Base-by-base conservation (phyloP, 2,797 vertebrate species). In the Acridotheres tristis region DNA sequence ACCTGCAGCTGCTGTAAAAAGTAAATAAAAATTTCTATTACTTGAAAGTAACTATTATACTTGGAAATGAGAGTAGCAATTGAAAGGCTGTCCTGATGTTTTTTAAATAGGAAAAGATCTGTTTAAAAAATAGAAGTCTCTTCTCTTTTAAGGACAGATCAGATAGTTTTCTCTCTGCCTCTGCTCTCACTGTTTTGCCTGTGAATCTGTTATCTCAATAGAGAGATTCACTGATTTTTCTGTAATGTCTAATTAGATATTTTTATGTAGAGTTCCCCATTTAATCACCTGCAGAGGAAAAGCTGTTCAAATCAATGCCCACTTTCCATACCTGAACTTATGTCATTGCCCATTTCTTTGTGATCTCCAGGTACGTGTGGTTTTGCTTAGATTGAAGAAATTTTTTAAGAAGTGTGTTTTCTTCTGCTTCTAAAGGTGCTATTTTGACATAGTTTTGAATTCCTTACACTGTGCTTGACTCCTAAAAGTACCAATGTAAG, bases 41-140 rank as follows among this genome's bases (percentile, higher is more conserved):
- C 96, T 98, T 97, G 96, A 97, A 97, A 96, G 83, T 92, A 87
- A 77, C 93, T 97, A 58, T 92, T 96, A 73, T 21, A 57, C 62
- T 85, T 85, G 45, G 84, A 91, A 93, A 90, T 87, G 57, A 94
- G 88, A 90, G 95, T 91, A 90, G 84, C 82, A 90, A 85, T 85
- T 76, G 79, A 95, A 97, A 92, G 80, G 51, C 92, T 91, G 92
- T 93, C 93, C 82, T 95, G 54, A 25, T 78, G 38, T 51, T n/a
- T 85, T 93, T 57, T 85, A 87, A 92, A 59, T 54, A 88, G 88
- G 82, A 79, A 61, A 67, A 73, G 11, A 43, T n/a, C 21, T 83
- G 27, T 94, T 77, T 36, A n/a, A 80, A 91, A 75, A 27, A 47
- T 13, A 50, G 50, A 82, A 80, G 15, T 55, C 10, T 85, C 29